A percentile compares a stretch with the other conserved stretches of the same genome.
phyloP scores from a whole-genome alignment of 2,113 vertebrate species.

The Chionodraco myersi region DNA sequence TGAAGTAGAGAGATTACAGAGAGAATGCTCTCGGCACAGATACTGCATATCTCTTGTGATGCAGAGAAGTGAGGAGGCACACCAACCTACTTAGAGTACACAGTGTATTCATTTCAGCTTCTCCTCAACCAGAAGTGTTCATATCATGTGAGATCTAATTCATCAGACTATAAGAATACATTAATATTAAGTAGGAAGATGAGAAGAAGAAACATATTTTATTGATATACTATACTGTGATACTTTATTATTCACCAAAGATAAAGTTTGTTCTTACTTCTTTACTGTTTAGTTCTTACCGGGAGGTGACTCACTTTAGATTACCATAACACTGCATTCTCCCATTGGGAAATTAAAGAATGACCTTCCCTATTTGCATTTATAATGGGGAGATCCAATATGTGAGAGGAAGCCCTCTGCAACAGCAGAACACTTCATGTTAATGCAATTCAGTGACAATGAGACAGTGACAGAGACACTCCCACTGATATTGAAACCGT shows the following conservation, averaged over 20 bases:
- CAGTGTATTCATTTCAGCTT: no score
- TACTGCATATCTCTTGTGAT: conserved; percentile 9
- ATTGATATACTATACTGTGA: no score
- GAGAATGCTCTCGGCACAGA: conserved; percentile 40
- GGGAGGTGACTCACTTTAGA: no score
- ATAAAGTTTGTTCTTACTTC: no score
- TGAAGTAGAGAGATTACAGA: conserved; percentile 3
- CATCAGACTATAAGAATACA: neutral
- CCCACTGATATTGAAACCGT: neutral
- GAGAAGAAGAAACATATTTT: no score
- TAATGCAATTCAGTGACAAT: neutral
- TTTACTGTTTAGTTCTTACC: neutral
- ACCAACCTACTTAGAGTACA: neutral
- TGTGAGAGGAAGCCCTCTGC: neutral
- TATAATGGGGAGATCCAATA: neutral
- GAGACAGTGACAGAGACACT: neutral
- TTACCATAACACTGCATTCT: no score
- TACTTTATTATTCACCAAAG: no score
- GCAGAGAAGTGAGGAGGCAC: conserved; percentile 54
- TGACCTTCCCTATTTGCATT: neutral
- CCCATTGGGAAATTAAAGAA: neutral
- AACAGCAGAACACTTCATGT: neutral
- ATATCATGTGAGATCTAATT: neutral
- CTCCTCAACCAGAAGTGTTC: neutral
- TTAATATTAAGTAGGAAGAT: no score